Evolutionary conservation across 2,797 vertebrate species (phyloP).

Genomic region (Decapterus maruadsi): DNA sequence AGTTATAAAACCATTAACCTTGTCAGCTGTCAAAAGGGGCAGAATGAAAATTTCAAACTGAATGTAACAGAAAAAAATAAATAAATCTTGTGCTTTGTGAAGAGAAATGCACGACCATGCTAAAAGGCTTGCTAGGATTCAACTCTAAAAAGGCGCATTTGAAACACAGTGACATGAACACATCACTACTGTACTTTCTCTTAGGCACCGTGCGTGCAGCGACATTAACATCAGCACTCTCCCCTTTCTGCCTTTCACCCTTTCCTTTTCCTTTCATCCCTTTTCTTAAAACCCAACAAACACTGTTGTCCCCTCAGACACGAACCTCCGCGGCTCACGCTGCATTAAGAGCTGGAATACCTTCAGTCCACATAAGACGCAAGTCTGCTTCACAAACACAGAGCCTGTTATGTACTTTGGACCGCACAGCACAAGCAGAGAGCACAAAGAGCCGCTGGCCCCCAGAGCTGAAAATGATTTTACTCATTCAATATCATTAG

Average conservation of each 20-base stretch:
- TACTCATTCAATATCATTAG: conserved; percentile 80
- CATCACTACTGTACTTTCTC: conserved; percentile 73
- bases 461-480: conserved; percentile 60
- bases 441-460: conserved; percentile 71
- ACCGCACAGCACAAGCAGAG: conserved; percentile 43
- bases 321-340: conserved; percentile 28
- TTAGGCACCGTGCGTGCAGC: conserved; percentile 57
- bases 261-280: conserved; percentile 36
- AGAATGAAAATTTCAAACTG: conserved; percentile 45
- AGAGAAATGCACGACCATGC: conserved; percentile 45
- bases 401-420: conserved; percentile 44
- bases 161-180: conserved; percentile 75
- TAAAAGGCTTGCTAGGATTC: conserved; percentile 56
- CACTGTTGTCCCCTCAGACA: conserved; percentile 37
- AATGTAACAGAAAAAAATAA: conserved; percentile 30
- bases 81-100: conserved; percentile 49
- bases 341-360: conserved; percentile 55
- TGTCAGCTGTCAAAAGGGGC: conserved; percentile 47
- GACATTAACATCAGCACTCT: conserved; percentile 57
- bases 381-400: conserved; percentile 40
- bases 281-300: conserved; percentile 45
- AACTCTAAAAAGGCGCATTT: conserved; percentile 54
- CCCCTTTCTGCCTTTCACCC: conserved; percentile 34
- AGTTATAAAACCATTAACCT: conserved; percentile 56
- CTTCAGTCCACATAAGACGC: conserved; percentile 64